Percentiles rank a stretch among this genome's conserved stretches.
These are phyloP conservation scores for Apostichopus japonicus DNA, from an alignment of 35 echinoderm and acorn worm genomes.

Conservation along the genomic window DNA sequence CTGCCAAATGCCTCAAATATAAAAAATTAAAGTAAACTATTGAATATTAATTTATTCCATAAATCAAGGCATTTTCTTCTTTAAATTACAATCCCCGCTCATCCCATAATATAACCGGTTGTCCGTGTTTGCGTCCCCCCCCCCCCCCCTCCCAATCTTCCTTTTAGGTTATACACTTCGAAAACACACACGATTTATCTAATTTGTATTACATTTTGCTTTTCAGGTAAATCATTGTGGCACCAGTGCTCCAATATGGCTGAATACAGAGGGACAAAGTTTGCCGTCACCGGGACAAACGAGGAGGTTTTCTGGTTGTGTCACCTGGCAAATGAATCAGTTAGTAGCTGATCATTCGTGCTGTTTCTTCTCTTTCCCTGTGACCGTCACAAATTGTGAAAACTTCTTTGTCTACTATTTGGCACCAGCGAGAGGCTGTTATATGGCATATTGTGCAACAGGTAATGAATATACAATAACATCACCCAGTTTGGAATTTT, in stretches of 20 bases:
- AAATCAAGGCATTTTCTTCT: no score
- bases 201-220: background rate
- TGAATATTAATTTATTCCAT: no score
- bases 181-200: no score
- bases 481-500: no score
- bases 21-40: no score
- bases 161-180: no score
- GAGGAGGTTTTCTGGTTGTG: constrained; percentile 65
- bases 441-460: constrained; percentile 90
- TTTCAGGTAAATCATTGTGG: constrained; percentile 85
- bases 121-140: no score
- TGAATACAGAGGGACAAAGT: constrained; percentile 73
- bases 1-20: no score
- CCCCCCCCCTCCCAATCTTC: no score
- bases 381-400: constrained; percentile 91
- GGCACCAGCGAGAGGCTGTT: constrained; percentile 74
- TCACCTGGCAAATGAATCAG: constrained; percentile 57
- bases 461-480: constrained; percentile 57
- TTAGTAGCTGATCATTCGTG: constrained; percentile 48
- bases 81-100: no score
- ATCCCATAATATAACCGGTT: no score
- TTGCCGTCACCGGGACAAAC: constrained; percentile 78
- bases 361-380: constrained; percentile 80
- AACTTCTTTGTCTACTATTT: constrained; percentile 96
- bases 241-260: constrained; percentile 87